phyloP scores from a whole-genome alignment of 2,113 vertebrate species.

The Calidris pygmaea region DNA sequence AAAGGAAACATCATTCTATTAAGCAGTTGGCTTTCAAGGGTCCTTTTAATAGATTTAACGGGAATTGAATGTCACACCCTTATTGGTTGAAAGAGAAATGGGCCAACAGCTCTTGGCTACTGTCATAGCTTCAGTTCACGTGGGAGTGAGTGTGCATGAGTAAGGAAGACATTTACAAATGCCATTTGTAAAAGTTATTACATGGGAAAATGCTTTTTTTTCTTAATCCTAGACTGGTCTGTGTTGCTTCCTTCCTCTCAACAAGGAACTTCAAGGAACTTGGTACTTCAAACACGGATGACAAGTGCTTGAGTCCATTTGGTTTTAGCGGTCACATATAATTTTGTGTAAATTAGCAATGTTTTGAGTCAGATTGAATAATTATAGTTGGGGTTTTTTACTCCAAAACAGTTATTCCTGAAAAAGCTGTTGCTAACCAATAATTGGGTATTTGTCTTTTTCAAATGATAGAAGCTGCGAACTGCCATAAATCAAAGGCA shows the following conservation, averaged over 20 bases:
- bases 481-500: neutral
- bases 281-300: neutral
- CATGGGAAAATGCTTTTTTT: neutral
- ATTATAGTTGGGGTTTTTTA: neutral
- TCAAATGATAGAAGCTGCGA: neutral
- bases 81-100: neutral
- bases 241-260: neutral
- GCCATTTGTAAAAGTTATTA: neutral
- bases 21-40: neutral
- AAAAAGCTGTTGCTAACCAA: constrained; percentile 1
- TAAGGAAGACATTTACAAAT: neutral
- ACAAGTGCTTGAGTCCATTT: neutral
- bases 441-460: neutral
- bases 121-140: neutral
- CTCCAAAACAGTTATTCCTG: neutral
- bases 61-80: neutral
- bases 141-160: neutral
- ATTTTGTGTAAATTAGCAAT: neutral
- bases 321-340: neutral
- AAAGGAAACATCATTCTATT: neutral
- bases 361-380: neutral
- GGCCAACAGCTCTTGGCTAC: neutral
- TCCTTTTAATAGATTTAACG: neutral
- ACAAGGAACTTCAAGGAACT: neutral
- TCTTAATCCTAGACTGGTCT: neutral